Conservation (phyloP, 2,797 vertebrate species). For the Labeo calbasu region DNA sequence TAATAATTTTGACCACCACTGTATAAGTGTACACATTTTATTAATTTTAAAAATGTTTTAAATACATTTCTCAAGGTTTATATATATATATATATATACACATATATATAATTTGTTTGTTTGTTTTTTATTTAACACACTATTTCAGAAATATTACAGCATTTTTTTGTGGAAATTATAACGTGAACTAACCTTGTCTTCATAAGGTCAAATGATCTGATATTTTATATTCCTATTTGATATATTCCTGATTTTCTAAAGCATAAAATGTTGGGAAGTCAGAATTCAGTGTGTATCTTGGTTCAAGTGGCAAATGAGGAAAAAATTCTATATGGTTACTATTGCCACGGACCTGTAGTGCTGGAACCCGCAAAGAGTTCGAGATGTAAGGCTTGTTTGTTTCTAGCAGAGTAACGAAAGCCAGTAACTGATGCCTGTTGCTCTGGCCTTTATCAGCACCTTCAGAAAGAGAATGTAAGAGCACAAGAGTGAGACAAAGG, state of each 20-base stretch:
- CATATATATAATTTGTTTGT: too few relatives aligned
- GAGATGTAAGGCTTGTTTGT: conserved; percentile 91
- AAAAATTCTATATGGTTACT: background rate
- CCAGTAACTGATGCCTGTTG: conserved; percentile 85
- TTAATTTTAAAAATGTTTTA: too few relatives aligned
- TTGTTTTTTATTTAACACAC: too few relatives aligned
- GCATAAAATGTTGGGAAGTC: too few relatives aligned
- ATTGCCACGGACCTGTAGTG: conserved; percentile 82
- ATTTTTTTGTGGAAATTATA: background rate
- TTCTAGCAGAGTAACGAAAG: conserved; percentile 91
- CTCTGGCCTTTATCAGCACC: conserved; percentile 75
- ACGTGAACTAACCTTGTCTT: background rate
- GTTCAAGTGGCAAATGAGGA: background rate
- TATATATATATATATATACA: too few relatives aligned
- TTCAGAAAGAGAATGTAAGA: conserved; percentile 59
- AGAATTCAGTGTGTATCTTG: background rate
- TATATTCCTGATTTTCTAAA: too few relatives aligned
- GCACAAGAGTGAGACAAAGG: background rate
- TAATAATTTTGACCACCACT: too few relatives aligned
- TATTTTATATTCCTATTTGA: too few relatives aligned
- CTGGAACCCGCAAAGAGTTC: conserved; percentile 86
- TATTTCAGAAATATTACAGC: too few relatives aligned
- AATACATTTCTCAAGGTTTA: too few relatives aligned
- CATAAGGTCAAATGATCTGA: background rate
- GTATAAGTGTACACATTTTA: too few relatives aligned